Evolutionary conservation across 2,888 invertebrate species (phyloP), one percentile per base, ranked within the genome.

Genomic region (Heliothis peltigera): DNA sequence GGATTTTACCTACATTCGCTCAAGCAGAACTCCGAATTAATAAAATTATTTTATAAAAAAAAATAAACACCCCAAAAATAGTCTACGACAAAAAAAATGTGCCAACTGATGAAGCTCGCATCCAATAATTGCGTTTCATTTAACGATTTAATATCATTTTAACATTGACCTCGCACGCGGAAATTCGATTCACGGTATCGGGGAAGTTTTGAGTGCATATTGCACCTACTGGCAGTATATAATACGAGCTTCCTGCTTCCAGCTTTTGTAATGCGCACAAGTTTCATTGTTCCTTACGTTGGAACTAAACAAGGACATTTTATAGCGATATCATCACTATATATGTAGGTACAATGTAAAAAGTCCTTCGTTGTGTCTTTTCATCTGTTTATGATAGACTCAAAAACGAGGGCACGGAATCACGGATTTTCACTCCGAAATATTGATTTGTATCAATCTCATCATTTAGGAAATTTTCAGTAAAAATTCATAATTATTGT

Each of bases 151-250:
- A 51, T 5, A n/a, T 28, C 52, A 28, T 51, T 0, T 51, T 47
- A 43, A 65, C 18, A 35, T 48, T 47, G 12, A 43, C 51, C 25
- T 60, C 46, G 35, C 25, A 7, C 0, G 15, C 19, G 70, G 69
- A 47, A 70, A 69, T 69, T 75, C 12, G 19, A 75, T 70, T 69
- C 17, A n/a, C 19, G 12, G 7, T 22, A 10, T 21, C 32, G 25
- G 3, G n/a, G 10, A 59, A 68, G 54, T 65, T 54, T 49, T 15
- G 18, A 67, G 54, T 54, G 22, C 66, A 54, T 67, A 21, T 43
- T 47, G 57, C 64, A 56, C 17, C 51, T 65, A 18, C 46, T 35
- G 8, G 25, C 8, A 4, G 28, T 8, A 48, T 46, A 43, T 66
- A 72, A 21, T 39, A 43, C 28, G 19, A 47, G 54, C 49, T 19